These are phyloP conservation scores for Ennomos erosarius DNA, from an alignment of 2,888 invertebrate species.

Conservation along the genomic window DNA sequence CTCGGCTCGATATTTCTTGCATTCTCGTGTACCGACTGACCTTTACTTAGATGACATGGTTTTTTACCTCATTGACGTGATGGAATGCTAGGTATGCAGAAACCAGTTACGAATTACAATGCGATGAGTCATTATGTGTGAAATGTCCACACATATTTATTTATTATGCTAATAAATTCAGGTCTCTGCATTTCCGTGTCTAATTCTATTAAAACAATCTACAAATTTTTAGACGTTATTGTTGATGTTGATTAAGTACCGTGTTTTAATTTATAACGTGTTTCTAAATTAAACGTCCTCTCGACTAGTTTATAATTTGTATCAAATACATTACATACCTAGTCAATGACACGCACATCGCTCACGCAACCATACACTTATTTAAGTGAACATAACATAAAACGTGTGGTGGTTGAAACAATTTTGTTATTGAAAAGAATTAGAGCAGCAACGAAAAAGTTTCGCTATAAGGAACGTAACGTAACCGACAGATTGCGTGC, in stretches of 20 bases:
- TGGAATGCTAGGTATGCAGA: conserved; percentile 34
- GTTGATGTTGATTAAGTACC: conserved; percentile 11
- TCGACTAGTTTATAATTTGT: conserved; percentile 32
- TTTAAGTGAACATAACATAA: conserved; percentile 23
- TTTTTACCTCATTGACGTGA: conserved; percentile 21
- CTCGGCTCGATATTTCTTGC: too few relatives aligned
- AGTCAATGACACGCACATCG: conserved; percentile 32
- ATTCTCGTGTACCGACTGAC: not conserved
- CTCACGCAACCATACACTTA: conserved; percentile 29
- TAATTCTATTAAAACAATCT: conserved; percentile 11
- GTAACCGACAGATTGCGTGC: conserved; percentile 71
- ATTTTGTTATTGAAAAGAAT: conserved; percentile 59
- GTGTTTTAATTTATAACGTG: conserved; percentile 28
- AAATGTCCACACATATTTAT: too few relatives aligned
- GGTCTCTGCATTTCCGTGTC: conserved; percentile 24
- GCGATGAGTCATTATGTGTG: conserved; percentile 29
- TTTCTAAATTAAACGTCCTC: conserved; percentile 27
- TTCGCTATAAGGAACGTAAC: conserved; percentile 57
- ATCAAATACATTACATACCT: conserved; percentile 20
- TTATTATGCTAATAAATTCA: conserved; percentile 14
- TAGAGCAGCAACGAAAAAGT: conserved; percentile 55
- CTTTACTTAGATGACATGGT: conserved; percentile 20
- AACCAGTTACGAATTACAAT: conserved; percentile 31
- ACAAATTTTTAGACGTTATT: not conserved
- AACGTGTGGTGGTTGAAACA: conserved; percentile 38